Evolutionary conservation across 1,140 invertebrate species (phyloP).

Genomic region (Rhagoletis pomonella): DNA sequence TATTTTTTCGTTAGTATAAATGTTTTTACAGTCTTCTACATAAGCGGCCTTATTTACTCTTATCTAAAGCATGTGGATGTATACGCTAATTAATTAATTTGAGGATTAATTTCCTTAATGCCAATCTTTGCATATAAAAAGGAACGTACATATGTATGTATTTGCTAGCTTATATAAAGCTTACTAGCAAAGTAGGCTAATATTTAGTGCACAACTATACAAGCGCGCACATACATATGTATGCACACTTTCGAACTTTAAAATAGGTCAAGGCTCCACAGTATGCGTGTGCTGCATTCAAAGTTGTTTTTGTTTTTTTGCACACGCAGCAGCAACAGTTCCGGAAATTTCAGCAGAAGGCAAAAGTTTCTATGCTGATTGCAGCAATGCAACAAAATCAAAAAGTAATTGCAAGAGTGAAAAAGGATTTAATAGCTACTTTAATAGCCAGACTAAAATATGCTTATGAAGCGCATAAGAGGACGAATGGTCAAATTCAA

Average conservation of each 20-base stretch:
- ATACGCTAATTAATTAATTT: too few relatives aligned
- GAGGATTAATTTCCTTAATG: too few relatives aligned
- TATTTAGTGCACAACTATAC: not conserved
- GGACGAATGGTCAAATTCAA: too few relatives aligned
- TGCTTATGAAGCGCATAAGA: too few relatives aligned
- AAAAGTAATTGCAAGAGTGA: constrained; percentile 6
- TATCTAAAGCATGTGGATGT: too few relatives aligned
- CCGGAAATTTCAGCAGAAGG: constrained; percentile 26
- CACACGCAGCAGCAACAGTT: constrained; percentile 20
- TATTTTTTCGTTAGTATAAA: too few relatives aligned
- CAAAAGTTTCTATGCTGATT: not conserved
- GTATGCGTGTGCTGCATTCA: constrained; percentile 10
- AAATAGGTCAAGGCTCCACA: constrained; percentile 40
- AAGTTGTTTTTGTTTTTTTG: not conserved
- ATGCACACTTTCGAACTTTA: not conserved
- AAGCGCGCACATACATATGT: not conserved
- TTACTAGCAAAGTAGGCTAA: too few relatives aligned
- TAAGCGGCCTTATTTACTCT: too few relatives aligned
- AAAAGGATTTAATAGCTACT: not conserved
- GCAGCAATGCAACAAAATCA: too few relatives aligned
- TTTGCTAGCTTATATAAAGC: not conserved
- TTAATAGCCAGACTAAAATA: not conserved
- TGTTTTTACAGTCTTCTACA: too few relatives aligned
- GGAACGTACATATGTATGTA: not conserved
- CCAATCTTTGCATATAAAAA: too few relatives aligned